These are phyloP conservation scores for Cantharis nigra DNA, from an alignment of 2,888 invertebrate species.

Conservation along the genomic window DNA sequence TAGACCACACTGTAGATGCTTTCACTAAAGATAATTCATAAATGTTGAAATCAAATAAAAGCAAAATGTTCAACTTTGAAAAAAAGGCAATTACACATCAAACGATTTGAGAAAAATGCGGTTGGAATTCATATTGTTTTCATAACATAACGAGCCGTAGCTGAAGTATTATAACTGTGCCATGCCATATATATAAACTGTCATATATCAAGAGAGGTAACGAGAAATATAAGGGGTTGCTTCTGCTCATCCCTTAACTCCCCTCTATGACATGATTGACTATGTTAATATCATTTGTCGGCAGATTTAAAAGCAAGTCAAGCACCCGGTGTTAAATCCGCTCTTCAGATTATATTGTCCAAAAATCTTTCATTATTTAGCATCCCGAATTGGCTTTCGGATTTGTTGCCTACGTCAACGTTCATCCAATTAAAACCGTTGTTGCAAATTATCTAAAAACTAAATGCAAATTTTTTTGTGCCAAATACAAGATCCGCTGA, in stretches of 20 bases:
- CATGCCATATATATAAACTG: slow-evolving; percentile 46
- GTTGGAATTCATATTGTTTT: slow-evolving; percentile 58
- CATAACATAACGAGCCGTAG: slow-evolving; percentile 53
- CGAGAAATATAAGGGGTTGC: slow-evolving; percentile 39
- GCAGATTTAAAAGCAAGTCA: slow-evolving; percentile 45
- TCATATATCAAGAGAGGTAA: slow-evolving; percentile 53
- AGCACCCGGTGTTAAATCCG: slow-evolving; percentile 36
- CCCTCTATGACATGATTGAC: slow-evolving; percentile 51
- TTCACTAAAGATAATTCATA: slow-evolving; percentile 46
- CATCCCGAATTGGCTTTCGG: neutral
- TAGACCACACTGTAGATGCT: neutral
- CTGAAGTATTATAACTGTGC: slow-evolving; percentile 40
- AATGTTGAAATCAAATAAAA: slow-evolving; percentile 52
- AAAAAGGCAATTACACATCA: slow-evolving; percentile 58
- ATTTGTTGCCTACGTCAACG: neutral
- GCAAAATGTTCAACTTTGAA: slow-evolving; percentile 39
- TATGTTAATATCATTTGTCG: slow-evolving; percentile 55
- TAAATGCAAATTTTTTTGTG: too few relatives aligned
- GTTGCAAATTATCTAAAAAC: neutral
- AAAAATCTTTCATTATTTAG: slow-evolving; percentile 27
- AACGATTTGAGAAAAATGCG: slow-evolving; percentile 56
- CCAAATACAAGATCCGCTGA: too few relatives aligned
- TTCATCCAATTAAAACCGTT: neutral
- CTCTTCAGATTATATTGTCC: slow-evolving; percentile 45
- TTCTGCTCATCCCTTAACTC: slow-evolving; percentile 37